These are phyloP conservation scores for Actinernus sp. DNA, from an alignment of 92 coral and sea anemone genomes.

Conservation along the genomic window DNA sequence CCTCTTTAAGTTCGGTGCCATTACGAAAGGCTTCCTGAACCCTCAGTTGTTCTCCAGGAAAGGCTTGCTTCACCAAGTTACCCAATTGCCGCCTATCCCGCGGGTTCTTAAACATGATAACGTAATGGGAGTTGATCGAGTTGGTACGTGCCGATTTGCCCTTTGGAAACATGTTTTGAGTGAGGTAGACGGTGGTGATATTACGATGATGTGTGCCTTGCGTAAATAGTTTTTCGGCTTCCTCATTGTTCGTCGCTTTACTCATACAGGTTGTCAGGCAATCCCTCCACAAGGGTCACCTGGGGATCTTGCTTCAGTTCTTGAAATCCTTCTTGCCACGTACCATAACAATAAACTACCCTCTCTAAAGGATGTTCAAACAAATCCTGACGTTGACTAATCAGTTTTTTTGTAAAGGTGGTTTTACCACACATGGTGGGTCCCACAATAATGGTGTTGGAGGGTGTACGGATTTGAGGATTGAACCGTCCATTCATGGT, in stretches of 20 bases:
- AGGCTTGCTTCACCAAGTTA: conserved; percentile 19
- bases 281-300: conserved; percentile 31
- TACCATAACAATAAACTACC: conserved; percentile 36
- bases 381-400: conserved; percentile 1
- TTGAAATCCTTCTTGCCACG: conserved; percentile 28
- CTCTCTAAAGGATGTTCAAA: conserved; percentile 16
- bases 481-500: too few relatives aligned
- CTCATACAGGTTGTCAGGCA: conserved; percentile 23
- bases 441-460: conserved; percentile 21
- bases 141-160: conserved; percentile 2
- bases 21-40: conserved; percentile 24
- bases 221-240: conserved; percentile 4
- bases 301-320: not conserved
- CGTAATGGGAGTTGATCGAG: conserved; percentile 26
- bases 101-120: conserved; percentile 25
- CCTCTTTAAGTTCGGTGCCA: too few relatives aligned
- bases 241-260: conserved; percentile 4
- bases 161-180: conserved; percentile 18
- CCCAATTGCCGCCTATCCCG: conserved; percentile 13
- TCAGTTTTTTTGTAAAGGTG: not conserved
- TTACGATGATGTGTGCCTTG: conserved; percentile 20
- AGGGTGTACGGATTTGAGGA: too few relatives aligned
- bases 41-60: conserved; percentile 16
- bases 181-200: conserved; percentile 22
- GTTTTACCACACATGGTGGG: conserved; percentile 22